Evolutionary conservation across 2,888 invertebrate genomes (phyloP).

Genomic region (Hirtodrosophila alboralis): DNA sequence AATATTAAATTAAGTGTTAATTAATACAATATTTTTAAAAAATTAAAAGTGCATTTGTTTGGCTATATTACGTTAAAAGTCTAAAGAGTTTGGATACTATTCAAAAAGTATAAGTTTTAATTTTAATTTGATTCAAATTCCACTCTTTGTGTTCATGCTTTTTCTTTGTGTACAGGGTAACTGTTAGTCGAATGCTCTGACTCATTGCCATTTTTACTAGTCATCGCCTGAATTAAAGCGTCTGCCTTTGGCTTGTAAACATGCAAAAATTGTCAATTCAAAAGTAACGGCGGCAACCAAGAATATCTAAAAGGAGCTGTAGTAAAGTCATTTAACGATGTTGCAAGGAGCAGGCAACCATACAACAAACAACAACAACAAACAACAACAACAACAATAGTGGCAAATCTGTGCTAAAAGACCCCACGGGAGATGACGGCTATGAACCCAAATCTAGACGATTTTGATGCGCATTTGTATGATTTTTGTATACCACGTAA

Average conservation of each 20-base stretch:
- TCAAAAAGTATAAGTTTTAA: too few species aligned
- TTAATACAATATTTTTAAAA: too few species aligned
- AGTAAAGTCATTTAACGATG: conserved; percentile 49
- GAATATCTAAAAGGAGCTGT: conserved; percentile 8
- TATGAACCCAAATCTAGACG: conserved; percentile 12
- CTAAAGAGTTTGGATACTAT: too few species aligned
- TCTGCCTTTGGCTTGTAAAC: conserved; percentile 54
- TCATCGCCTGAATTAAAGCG: conserved; percentile 7
- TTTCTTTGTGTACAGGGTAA: too few species aligned
- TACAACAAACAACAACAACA: conserved; percentile 21
- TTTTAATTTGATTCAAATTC: too few species aligned
- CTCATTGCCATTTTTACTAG: neutral
- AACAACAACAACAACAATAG: conserved; percentile 34
- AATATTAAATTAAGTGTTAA: too few species aligned
- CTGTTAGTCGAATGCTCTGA: too few species aligned
- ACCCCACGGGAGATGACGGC: conserved; percentile 37
- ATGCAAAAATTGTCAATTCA: conserved; percentile 69
- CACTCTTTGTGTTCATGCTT: too few species aligned
- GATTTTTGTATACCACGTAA: conserved; percentile 22
- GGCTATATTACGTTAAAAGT: too few species aligned
- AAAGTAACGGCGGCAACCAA: conserved; percentile 35
- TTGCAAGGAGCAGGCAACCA: conserved; percentile 46
- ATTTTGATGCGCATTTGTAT: conserved; percentile 13
- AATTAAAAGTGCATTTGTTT: too few species aligned
- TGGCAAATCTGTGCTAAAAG: conserved; percentile 52